Evolutionary conservation across 1,140 invertebrate species (phyloP), one percentile per base, ranked within the genome.

Genomic region (Tetramorium parvispinum): DNA sequence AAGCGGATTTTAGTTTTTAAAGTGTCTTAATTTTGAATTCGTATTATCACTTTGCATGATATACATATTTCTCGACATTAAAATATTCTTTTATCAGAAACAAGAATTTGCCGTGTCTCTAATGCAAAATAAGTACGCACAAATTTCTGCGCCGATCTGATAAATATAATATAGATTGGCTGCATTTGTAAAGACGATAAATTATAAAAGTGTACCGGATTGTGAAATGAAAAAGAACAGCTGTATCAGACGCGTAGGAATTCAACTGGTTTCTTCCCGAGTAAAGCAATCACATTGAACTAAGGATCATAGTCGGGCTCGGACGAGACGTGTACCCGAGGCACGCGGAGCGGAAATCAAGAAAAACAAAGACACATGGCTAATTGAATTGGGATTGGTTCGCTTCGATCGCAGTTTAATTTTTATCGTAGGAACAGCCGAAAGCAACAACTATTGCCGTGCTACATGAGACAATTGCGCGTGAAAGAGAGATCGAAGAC

Each of bases 301-400:
- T 70, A 32, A 68, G 21, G 49, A 57, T 27, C 37, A 70, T 43
- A 37, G n/a, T 79, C 37, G n/a, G 11, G 10, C 16, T 21, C 51
- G 8, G 24, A 10, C 21, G 32, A 13, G 53, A 55, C 46, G 32
- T 65, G 10, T 37, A 51, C 40, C 11, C 51, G 40, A 71, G 37
- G 49, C 24, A 32, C 7, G 5, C 13, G 21, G 18, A 5, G 51
- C 40, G 71, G 27, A 77, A 85, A 76, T 85, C 71, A 53, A 40
- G 81, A 55, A 85, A 63, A 76, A 63, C 53, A 85, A 77, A 63
- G 43, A 81, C 40, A 71, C 63, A 13, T 70, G 40, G 63, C 32
- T 86, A 86, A 86, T 65, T 86, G 77, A 86, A 27, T 65, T n/a
- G 43, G 49, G 27, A 86, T 16, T 49, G 13, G 21, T 7, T 63